These are phyloP conservation scores for Malacoctenus gilli DNA, from an alignment of 2,797 vertebrate genomes.

Conservation along the genomic window DNA sequence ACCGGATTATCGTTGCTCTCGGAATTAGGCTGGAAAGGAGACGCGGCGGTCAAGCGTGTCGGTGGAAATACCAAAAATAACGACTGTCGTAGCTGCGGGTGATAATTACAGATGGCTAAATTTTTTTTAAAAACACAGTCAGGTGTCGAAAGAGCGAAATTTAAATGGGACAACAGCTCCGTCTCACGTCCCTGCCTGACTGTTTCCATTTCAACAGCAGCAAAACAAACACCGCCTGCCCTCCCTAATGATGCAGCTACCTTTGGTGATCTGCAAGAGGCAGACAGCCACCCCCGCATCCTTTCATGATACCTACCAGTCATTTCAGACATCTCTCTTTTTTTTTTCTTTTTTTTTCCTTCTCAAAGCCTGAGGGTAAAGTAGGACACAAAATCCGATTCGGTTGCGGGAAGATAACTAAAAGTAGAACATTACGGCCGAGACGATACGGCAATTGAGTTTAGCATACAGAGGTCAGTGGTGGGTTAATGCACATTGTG, in stretches of 20 bases:
- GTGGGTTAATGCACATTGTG: constrained; percentile 74
- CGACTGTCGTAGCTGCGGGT: constrained; percentile 24
- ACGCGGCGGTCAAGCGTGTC: constrained; percentile 44
- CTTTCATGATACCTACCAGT: constrained; percentile 23
- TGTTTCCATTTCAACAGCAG: constrained; percentile 14
- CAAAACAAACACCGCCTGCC: background rate
- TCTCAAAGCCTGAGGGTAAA: constrained; percentile 60
- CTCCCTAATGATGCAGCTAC: constrained; percentile 13
- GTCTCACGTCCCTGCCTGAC: constrained; percentile 3
- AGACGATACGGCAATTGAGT: constrained; percentile 73
- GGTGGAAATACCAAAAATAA: constrained; percentile 31
- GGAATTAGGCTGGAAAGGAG: constrained; percentile 49
- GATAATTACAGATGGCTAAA: constrained; percentile 37
- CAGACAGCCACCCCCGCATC: constrained; percentile 3
- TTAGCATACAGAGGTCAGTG: constrained; percentile 76
- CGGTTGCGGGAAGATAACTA: constrained; percentile 57
- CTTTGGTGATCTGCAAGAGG: constrained; percentile 55
- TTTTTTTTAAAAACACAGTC: no score
- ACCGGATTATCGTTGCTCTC: constrained; percentile 58
- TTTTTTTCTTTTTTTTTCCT: no score
- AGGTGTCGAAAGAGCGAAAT: no score
- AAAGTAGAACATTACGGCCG: constrained; percentile 60
- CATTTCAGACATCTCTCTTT: constrained; percentile 45
- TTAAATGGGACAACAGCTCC: background rate
- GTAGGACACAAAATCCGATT: constrained; percentile 65